Percentiles rank a stretch among this genome's conserved stretches.
Conservation (phyloP, 2,797 vertebrate genomes). For the Tapirus indicus region DNA sequence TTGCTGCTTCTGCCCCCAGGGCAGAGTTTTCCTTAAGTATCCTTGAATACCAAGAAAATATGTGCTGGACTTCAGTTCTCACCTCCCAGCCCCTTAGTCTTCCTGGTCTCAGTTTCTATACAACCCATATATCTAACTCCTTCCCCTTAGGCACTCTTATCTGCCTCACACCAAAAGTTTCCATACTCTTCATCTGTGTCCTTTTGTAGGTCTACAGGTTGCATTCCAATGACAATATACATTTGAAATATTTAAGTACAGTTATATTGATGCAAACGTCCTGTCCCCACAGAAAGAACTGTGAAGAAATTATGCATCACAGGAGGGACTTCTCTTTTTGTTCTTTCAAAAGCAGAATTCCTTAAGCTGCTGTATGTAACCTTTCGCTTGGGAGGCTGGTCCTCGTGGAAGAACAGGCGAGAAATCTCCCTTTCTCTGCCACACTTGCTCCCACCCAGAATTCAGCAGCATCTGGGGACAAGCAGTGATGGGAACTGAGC, state of each 20-base stretch:
- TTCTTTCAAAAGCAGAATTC: constrained; percentile 33
- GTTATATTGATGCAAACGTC: neutral
- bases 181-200: neutral
- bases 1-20: neutral
- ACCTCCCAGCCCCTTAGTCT: neutral
- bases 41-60: neutral
- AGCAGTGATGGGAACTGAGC: neutral
- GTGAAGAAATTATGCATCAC: neutral
- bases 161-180: neutral
- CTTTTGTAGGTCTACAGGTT: neutral
- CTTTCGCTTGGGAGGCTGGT: neutral
- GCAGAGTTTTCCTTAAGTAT: neutral
- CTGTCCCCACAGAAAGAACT: neutral
- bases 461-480: neutral
- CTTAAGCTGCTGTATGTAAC: neutral
- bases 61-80: neutral
- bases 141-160: neutral
- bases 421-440: neutral
- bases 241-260: neutral
- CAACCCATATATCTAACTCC: neutral
- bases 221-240: neutral
- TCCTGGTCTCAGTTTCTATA: neutral
- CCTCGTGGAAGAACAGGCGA: neutral
- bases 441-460: neutral
- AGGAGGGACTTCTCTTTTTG: neutral